Percentiles rank a stretch among this genome's conserved stretches.
phyloP scores from a whole-genome alignment of 1,140 invertebrate genomes.

The Uloborus diversus region DNA sequence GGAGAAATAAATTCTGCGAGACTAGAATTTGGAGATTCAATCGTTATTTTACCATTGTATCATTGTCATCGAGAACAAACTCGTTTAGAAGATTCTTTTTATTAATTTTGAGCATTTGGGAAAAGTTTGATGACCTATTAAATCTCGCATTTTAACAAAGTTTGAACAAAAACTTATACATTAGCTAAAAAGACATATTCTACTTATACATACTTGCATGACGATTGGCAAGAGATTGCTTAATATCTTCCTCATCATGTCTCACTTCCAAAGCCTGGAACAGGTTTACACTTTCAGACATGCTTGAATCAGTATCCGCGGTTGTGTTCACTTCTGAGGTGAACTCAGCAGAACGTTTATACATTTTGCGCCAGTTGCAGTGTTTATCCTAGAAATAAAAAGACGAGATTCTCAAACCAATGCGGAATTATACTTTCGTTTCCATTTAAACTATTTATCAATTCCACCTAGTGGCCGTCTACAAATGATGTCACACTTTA shows the following conservation, averaged over 20 bases:
- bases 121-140: background rate
- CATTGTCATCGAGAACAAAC: too few species aligned
- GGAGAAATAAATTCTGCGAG: too few species aligned
- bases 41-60: too few species aligned
- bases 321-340: constrained; percentile 62
- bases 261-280: constrained; percentile 87
- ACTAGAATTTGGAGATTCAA: too few species aligned
- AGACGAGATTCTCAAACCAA: too few species aligned
- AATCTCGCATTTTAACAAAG: background rate
- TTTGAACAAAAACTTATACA: background rate
- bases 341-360: constrained; percentile 61
- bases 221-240: background rate
- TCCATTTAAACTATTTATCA: too few species aligned
- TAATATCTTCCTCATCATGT: constrained; percentile 72
- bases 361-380: constrained; percentile 82
- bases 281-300: constrained; percentile 88
- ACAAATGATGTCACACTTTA: too few species aligned
- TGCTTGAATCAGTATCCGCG: constrained; percentile 21
- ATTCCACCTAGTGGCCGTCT: too few species aligned
- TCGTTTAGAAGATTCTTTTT: background rate
- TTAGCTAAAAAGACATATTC: too few species aligned
- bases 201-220: constrained; percentile 17
- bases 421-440: too few species aligned
- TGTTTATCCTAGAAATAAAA: constrained; percentile 79
- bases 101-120: background rate